Conservation (phyloP, 1,140 invertebrate genomes). For the Druon quercuslanigerum region DNA sequence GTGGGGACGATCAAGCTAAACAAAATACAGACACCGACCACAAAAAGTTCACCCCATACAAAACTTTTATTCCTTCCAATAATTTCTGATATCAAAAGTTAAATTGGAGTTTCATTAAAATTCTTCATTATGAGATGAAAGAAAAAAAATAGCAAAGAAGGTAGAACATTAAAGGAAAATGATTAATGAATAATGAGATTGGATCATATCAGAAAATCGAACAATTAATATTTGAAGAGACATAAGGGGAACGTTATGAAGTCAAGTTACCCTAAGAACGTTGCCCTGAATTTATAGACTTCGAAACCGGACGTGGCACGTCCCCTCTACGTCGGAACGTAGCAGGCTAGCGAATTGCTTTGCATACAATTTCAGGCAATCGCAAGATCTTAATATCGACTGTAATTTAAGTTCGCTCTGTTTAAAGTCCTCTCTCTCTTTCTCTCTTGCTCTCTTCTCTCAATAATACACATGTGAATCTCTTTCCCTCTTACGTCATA, state of each 20-base stretch:
- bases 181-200: not conserved
- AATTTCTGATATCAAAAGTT: too few relatives aligned
- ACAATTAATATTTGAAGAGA: slow-evolving; percentile 30
- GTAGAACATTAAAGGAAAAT: not conserved
- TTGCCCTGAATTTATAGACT: slow-evolving; percentile 59
- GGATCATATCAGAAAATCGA: not conserved
- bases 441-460: not conserved
- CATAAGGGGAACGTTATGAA: slow-evolving; percentile 28
- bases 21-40: not conserved
- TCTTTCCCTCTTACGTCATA: slow-evolving; percentile 16
- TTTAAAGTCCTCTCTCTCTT: slow-evolving; percentile 35
- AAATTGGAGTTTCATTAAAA: too few relatives aligned
- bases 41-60: too few relatives aligned
- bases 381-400: slow-evolving; percentile 71
- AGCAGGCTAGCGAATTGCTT: slow-evolving; percentile 63
- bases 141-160: not conserved
- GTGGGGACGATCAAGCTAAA: not conserved
- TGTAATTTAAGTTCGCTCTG: slow-evolving; percentile 59
- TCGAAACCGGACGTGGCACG: slow-evolving; percentile 59
- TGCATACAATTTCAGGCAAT: slow-evolving; percentile 71
- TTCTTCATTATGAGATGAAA: not conserved
- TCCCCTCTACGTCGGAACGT: slow-evolving; percentile 46
- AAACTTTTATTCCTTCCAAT: too few relatives aligned
- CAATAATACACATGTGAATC: not conserved
- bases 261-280: slow-evolving; percentile 31